Percentiles rank a stretch among this genome's conserved stretches.
These are phyloP conservation scores for Megaustenia siamemsis DNA, from an alignment of 2,888 invertebrate genomes.

Conservation along the genomic window DNA sequence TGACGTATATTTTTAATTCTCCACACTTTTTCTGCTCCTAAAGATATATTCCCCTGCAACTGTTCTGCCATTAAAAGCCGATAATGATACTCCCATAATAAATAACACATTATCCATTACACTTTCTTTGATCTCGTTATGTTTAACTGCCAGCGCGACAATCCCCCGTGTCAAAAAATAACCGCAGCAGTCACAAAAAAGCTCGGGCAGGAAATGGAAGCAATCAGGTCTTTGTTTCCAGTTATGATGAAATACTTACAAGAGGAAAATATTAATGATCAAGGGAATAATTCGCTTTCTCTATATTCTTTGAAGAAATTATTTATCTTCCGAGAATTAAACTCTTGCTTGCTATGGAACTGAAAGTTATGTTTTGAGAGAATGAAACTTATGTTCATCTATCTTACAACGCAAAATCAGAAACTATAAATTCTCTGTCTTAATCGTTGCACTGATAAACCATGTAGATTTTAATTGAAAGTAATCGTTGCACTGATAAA, in stretches of 20 bases:
- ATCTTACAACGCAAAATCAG: too few species aligned
- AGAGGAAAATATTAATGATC: background rate
- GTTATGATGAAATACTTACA: background rate
- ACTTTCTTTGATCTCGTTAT: conserved; percentile 16
- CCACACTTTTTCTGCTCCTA: background rate
- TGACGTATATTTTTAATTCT: background rate
- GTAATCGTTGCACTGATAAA: too few species aligned
- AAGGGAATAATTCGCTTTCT: background rate
- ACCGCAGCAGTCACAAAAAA: background rate
- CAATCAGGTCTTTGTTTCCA: conserved; percentile 3
- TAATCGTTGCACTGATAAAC: too few species aligned
- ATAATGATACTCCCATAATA: background rate
- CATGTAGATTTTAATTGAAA: too few species aligned
- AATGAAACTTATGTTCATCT: too few species aligned
- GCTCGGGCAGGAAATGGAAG: background rate
- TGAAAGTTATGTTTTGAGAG: too few species aligned
- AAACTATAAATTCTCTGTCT: too few species aligned
- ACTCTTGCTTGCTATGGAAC: background rate
- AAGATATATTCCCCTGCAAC: conserved; percentile 5
- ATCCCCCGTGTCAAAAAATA: conserved; percentile 11
- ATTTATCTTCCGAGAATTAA: background rate
- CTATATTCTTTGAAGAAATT: background rate
- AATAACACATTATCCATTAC: conserved; percentile 35
- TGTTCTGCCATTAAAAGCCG: conserved; percentile 2
- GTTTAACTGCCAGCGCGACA: conserved; percentile 3